Evolutionary conservation across 2,888 invertebrate species (phyloP), one percentile per base, ranked within the genome.

Genomic region (Cephus sareptanus): DNA sequence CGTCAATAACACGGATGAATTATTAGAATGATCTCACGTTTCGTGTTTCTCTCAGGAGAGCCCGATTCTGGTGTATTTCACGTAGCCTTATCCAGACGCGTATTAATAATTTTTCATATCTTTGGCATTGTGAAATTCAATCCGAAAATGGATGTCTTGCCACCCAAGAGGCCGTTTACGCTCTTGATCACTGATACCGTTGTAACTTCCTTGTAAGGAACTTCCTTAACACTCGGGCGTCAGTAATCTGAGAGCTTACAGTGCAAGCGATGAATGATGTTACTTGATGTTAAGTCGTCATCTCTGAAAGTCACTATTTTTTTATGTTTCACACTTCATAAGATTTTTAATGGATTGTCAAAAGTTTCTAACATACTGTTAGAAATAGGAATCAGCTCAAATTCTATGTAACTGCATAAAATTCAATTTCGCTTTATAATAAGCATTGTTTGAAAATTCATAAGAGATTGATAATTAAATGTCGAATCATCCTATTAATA

Each of bases 251-350:
- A 84, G 76, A 30, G 71, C 56, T 56, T 23, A 23, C 9, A 23
- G 73, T 30, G 81, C 79, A 80, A 74, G 79, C 82, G 83, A 83
- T 86, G 85, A 88, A 83, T 83, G 85, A 87, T 86, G 82, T 80
- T 77, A 79, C 80, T 82, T 80, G 84, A 84, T 83, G 81, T 83
- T 83, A 79, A 80, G 79, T 84, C 84, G 85, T 81, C 83, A 83
- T 85, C 82, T 84, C 85, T 84, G 84, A 87, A 85, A 82, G 86
- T 85, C 85, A 83, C 86, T 84, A 83, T 85, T 83, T 82, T 82
- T 84, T 83, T 75, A 4, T 4, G 2, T 56, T 56, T 23, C 23
- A 9, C 9, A 23, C 23, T 9, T 56, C 9, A 23, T 56, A 56
- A 23, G 23, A 23, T 23, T 56, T 23, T 23, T 9, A 9, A 23